These are phyloP conservation scores for Lasioglossum albipes DNA, from an alignment of 1,140 invertebrate genomes.

Conservation along the genomic window DNA sequence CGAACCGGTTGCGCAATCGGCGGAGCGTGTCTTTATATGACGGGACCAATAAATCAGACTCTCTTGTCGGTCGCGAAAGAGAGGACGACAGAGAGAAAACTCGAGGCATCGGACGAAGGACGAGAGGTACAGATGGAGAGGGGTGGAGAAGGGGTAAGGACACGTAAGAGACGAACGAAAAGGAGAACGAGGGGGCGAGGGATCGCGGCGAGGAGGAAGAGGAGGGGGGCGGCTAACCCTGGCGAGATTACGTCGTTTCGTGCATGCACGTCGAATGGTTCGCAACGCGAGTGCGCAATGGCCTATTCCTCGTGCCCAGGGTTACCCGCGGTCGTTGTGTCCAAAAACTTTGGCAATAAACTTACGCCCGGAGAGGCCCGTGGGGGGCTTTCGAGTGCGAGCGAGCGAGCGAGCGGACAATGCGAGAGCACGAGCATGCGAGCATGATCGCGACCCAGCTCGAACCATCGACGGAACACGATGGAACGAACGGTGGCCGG, in stretches of 20 bases:
- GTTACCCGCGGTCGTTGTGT: conserved; percentile 79
- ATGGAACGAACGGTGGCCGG: conserved; percentile 26
- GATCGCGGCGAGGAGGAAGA: background rate
- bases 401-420: background rate
- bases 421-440: background rate
- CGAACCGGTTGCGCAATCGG: background rate
- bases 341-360: conserved; percentile 81
- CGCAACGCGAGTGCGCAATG: conserved; percentile 65
- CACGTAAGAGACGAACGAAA: background rate
- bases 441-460: background rate
- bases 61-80: background rate
- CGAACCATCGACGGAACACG: conserved; percentile 32
- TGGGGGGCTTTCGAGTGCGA: conserved; percentile 3
- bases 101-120: background rate
- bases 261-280: conserved; percentile 37
- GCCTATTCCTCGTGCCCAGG: conserved; percentile 70
- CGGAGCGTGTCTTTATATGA: background rate
- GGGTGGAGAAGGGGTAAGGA: background rate
- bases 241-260: conserved; percentile 56
- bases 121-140: background rate
- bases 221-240: conserved; percentile 11
- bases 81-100: background rate
- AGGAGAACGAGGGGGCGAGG: background rate
- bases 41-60: conserved; percentile 27
- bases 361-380: conserved; percentile 66